These are phyloP conservation scores for Heteractis magnifica DNA, from an alignment of 92 coral and sea anemone genomes.

Conservation along the genomic window DNA sequence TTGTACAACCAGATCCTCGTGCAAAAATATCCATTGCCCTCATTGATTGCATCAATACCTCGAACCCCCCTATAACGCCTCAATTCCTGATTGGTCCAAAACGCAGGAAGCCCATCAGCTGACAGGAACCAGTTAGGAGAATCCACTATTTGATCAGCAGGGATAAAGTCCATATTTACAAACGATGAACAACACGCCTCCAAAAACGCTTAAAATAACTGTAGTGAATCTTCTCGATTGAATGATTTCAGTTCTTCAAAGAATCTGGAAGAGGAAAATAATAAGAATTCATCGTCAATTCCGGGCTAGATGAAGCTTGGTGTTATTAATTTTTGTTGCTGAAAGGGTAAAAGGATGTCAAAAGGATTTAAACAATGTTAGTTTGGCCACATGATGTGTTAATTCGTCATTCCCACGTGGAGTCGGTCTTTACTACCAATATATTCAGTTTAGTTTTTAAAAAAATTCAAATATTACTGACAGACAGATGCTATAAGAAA, in stretches of 20 bases:
- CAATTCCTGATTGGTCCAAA: conserved; percentile 79
- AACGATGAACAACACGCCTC: conserved; percentile 42
- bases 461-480: not conserved
- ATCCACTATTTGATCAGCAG: conserved; percentile 56
- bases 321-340: not conserved
- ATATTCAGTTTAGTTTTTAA: not conserved
- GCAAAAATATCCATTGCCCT: conserved; percentile 76
- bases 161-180: conserved; percentile 39
- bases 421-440: not conserved
- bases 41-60: conserved; percentile 75
- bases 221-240: conserved; percentile 9
- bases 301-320: not conserved
- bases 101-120: conserved; percentile 66
- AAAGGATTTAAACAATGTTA: not conserved
- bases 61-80: conserved; percentile 74
- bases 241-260: not conserved
- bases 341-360: not conserved
- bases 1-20: conserved; percentile 91
- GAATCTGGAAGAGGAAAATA: conserved; percentile 18
- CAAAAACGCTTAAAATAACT: conserved; percentile 7
- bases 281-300: not conserved
- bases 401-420: conserved; percentile 20
- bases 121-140: conserved; percentile 66
- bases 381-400: not conserved
- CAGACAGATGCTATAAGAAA: not conserved